These are phyloP conservation scores for Agrilus mali DNA, from an alignment of 2,888 invertebrate genomes.

Conservation along the genomic window DNA sequence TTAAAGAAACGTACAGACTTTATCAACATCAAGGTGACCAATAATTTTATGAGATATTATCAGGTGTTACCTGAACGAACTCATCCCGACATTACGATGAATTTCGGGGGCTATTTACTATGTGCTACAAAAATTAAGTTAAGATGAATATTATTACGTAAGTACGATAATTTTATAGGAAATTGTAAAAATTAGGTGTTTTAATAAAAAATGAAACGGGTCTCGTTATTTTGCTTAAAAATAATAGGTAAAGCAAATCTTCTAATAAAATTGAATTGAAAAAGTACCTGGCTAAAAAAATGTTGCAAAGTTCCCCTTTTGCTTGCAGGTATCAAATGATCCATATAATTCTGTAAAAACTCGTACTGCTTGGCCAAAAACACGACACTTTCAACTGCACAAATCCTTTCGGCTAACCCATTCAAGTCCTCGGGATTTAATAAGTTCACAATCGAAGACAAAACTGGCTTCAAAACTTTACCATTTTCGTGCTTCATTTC, in stretches of 20 bases:
- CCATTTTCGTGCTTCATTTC: slow-evolving; percentile 20
- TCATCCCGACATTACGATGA: slow-evolving; percentile 90
- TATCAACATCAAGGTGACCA: slow-evolving; percentile 64
- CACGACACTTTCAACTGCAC: slow-evolving; percentile 85
- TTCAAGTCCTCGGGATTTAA: slow-evolving; percentile 59
- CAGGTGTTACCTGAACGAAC: slow-evolving; percentile 85
- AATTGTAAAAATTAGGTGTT: background rate
- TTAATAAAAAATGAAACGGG: background rate
- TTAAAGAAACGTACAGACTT: slow-evolving; percentile 61
- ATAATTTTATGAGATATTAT: slow-evolving; percentile 81
- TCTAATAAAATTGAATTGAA: background rate
- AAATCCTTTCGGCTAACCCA: slow-evolving; percentile 75
- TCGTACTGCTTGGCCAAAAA: slow-evolving; percentile 84
- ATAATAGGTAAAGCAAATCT: no score
- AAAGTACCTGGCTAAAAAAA: slow-evolving; percentile 49
- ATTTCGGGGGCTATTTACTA: slow-evolving; percentile 79
- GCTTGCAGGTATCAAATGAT: slow-evolving; percentile 65
- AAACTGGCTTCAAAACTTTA: slow-evolving; percentile 39
- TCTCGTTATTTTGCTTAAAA: background rate
- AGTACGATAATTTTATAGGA: background rate
- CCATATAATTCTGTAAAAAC: slow-evolving; percentile 70
- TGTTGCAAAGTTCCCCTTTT: slow-evolving; percentile 54
- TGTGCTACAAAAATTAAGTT: slow-evolving; percentile 44
- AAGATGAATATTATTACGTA: slow-evolving; percentile 1
- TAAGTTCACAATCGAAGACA: slow-evolving; percentile 55